Percentiles rank a stretch among this genome's conserved stretches.
Evolutionary conservation across 2,888 invertebrate species (phyloP).

Genomic region (Pandemis corylana): DNA sequence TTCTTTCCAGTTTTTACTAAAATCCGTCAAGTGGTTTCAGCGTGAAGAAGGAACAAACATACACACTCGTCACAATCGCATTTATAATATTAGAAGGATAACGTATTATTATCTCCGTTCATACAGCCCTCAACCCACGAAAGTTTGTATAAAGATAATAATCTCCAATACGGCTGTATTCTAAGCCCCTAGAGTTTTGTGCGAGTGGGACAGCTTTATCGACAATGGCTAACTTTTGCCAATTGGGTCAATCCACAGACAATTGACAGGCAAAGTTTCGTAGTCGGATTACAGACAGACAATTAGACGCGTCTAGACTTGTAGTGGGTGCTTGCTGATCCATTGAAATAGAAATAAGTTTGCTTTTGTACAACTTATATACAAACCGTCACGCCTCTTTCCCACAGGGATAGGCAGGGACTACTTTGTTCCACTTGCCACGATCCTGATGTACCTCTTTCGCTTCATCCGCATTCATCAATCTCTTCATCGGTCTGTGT

Average conservation of each 20-base stretch:
- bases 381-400: too few species aligned
- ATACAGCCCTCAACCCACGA: not conserved
- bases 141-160: not conserved
- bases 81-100: too few species aligned
- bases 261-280: slow-evolving; percentile 20
- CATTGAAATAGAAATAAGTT: not conserved
- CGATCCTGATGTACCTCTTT: too few species aligned
- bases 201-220: slow-evolving; percentile 30
- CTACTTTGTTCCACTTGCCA: too few species aligned
- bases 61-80: too few species aligned
- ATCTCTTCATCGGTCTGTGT: too few species aligned
- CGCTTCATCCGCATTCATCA: too few species aligned
- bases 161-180: slow-evolving; percentile 4
- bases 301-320: slow-evolving; percentile 31
- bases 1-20: too few species aligned
- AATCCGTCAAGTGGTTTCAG: too few species aligned
- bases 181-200: slow-evolving; percentile 24
- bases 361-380: too few species aligned
- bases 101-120: not conserved
- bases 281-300: slow-evolving; percentile 32
- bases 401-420: too few species aligned
- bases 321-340: not conserved
- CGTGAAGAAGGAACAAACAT: too few species aligned
- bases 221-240: slow-evolving; percentile 4
- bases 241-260: slow-evolving; percentile 35